Evolutionary conservation across 2,888 invertebrate species (phyloP), one percentile per base, ranked within the genome.

Genomic region (Bombyx huttoni): DNA sequence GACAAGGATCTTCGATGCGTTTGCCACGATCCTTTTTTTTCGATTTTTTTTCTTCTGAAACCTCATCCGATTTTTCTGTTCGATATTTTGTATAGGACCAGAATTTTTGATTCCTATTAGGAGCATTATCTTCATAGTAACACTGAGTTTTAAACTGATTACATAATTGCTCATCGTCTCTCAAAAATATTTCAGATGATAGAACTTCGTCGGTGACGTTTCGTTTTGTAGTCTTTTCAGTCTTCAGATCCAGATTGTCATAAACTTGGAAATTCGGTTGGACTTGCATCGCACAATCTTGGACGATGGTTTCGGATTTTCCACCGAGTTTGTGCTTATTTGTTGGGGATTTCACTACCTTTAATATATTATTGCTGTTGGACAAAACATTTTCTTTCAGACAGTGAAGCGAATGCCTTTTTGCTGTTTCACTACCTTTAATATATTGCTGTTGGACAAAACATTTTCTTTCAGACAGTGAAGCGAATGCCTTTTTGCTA

Each of bases 41-140:
- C 33, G 33, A 50, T 54, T 69, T 77, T 52, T 70, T 76, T 52
- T 74, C 69, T 61, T 76, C 72, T n/a, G 59, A 52, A 40, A 63
- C 56, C n/a, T 76, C 73, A 52, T 73, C 77, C 7, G 72, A 73
- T 56, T 69, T 72, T 46, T 80, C 81, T 1, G 78, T 75, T 8
- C 62, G 68, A 64, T 80, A 81, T 61, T 84, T 83, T 48, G 76
- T 70, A 60, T 69, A 79, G 0, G 78, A 81, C 78, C 79, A 80
- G 68, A 75, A 72, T 51, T 76, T 81, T 61, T 80, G 79, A 8
- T 63, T 65, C 57, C 67, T 67, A 8, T 65, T 62, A 14, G 64
- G 61, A 34, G 61, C 49, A 50, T 68, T 65, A 56, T 60, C 67
- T n/a, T 67, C 58, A 47, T 62, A 57, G 53, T 62, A 58, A 8